These are phyloP conservation scores for Dendrocopos noguchii DNA, from an alignment of 2,113 vertebrate species.

Conservation along the genomic window DNA sequence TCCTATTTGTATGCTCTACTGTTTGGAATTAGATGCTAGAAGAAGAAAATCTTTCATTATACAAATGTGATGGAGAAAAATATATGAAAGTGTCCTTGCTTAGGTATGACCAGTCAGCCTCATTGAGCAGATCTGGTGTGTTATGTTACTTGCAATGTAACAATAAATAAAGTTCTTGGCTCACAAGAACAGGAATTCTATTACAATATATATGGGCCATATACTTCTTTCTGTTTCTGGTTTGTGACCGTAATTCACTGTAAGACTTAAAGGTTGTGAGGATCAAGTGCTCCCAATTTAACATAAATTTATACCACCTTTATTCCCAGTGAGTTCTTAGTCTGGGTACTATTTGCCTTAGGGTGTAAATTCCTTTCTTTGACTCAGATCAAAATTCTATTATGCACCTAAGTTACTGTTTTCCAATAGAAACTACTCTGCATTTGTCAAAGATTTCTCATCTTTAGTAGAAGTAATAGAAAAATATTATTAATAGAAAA, in stretches of 20 bases:
- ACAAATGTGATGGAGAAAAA: slow-evolving; percentile 52
- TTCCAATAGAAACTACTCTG: background rate
- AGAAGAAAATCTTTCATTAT: slow-evolving; percentile 47
- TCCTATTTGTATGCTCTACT: slow-evolving; percentile 66
- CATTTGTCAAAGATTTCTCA: background rate
- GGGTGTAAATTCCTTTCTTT: background rate
- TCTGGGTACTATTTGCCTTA: background rate
- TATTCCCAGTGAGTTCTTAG: background rate
- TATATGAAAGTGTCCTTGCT: background rate
- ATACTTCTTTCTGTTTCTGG: background rate
- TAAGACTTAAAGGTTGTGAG: background rate
- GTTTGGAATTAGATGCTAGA: slow-evolving; percentile 60
- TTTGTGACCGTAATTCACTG: slow-evolving; percentile 10
- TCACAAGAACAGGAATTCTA: background rate
- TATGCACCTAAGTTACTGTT: background rate
- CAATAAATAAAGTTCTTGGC: slow-evolving; percentile 36
- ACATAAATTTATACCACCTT: slow-evolving; percentile 3
- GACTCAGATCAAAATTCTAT: background rate
- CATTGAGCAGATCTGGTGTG: background rate
- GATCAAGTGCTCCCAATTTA: slow-evolving; percentile 23
- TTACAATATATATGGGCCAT: background rate
- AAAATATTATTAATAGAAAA: background rate
- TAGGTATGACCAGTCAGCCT: slow-evolving; percentile 10
- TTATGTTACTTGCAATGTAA: background rate
- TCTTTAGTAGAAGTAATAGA: background rate